Evolutionary conservation across 2,113 vertebrate species (phyloP), one percentile per base, ranked within the genome.

Genomic region (Hydropotes inermis): DNA sequence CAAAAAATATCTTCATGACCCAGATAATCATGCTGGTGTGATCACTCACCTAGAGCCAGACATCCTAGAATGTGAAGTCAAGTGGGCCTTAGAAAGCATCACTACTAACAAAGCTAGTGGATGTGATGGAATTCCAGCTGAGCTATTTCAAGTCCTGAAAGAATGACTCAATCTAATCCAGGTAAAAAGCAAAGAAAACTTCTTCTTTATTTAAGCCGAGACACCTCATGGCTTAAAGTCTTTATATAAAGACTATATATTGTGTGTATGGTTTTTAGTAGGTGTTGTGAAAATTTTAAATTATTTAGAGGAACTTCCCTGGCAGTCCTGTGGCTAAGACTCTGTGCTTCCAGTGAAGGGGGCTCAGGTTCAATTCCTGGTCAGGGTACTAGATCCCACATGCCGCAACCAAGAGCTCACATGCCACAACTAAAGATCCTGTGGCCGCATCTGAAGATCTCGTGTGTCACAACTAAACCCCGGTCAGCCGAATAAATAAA

Each of bases 231-330:
- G 21, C 82, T n/a, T n/a, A n/a, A n/a, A n/a, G n/a, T n/a, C n/a
- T n/a, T n/a, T n/a, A n/a, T n/a, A n/a, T n/a, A n/a, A n/a, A n/a
- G n/a, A n/a, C n/a, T n/a, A n/a, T n/a, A n/a, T 76, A 28, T 81
- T 85, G 43, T 84, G 83, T 81, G 15, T 85, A 87, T 93, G 96
- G 89, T 88, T 97, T 97, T 28, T 30, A 93, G 33, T 8, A 83
- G 87, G 39, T 16, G 92, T 76, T 96, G 90, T 60, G 30, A 96
- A 97, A 85, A 39, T 82, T 61, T 91, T 6, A 64, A 91, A 94
- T 93, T 96, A 19, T 78, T 95, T 95, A 94, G 55, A 76, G 61
- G 6, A 43, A 76, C 70, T 76, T 76, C 12, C 36, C 70, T 14
- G 70, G 70, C 25, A 23, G 23, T 76, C 36, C 23, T 7, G 39